Evolutionary conservation across 2,113 vertebrate genomes (phyloP).

Genomic region (Saguinus midas): DNA sequence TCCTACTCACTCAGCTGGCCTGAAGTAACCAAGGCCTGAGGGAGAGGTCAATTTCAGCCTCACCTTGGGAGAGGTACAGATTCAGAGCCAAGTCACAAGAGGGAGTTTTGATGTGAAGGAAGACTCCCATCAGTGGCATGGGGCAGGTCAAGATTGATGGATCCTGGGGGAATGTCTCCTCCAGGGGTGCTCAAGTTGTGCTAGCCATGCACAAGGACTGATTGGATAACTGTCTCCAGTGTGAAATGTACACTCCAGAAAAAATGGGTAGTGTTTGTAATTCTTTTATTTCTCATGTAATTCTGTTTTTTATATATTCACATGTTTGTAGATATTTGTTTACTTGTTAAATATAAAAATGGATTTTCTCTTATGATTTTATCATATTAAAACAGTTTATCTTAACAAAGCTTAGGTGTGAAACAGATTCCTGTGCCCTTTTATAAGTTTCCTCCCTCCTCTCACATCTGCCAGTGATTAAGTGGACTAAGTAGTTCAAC

Average conservation of each 20-base stretch:
- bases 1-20: no score
- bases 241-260: background rate
- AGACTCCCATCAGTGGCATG: background rate
- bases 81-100: background rate
- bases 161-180: no score
- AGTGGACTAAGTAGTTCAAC: no score
- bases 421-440: background rate
- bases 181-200: no score
- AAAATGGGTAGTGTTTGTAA: rapidly evolving
- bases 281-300: no score
- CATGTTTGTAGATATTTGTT: background rate
- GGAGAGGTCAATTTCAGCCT: background rate
- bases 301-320: background rate
- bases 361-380: background rate
- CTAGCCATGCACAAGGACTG: no score
- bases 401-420: background rate
- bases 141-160: background rate
- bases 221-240: background rate
- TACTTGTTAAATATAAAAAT: background rate
- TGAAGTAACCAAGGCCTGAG: background rate
- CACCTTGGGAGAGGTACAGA: background rate
- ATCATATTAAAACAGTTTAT: background rate
- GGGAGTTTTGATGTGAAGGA: background rate
- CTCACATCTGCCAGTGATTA: no score
- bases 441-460: no score